Conservation (phyloP, 2,113 vertebrate species). For the Nematolebias whitei region DNA sequence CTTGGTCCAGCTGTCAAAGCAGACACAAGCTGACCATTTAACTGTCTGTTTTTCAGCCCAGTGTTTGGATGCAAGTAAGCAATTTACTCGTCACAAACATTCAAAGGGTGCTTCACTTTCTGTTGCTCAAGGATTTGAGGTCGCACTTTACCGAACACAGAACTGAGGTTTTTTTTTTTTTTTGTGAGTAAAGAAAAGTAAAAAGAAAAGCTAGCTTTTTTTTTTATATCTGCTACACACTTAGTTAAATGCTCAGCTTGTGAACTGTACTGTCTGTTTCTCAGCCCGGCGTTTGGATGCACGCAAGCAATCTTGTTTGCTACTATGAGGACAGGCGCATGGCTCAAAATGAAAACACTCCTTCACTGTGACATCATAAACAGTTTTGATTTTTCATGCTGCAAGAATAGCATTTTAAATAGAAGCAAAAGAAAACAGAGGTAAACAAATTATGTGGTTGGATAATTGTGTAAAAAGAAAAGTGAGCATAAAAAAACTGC, state of each 20-base stretch:
- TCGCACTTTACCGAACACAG: neutral
- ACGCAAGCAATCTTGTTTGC: constrained; percentile 11
- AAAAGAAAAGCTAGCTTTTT: neutral
- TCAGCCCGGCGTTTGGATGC: too few species aligned
- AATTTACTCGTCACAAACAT: constrained; percentile 2
- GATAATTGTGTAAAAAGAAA: constrained; percentile 43
- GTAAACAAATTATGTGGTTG: constrained; percentile 35
- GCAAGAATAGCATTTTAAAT: constrained; percentile 55
- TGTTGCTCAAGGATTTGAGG: constrained; percentile 2
- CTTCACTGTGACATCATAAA: constrained; percentile 56
- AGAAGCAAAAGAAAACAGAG: constrained; percentile 22
- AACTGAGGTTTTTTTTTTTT: neutral
- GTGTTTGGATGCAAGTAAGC: neutral
- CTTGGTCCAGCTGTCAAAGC: constrained; percentile 54
- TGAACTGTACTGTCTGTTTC: too few species aligned
- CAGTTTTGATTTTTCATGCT: constrained; percentile 40
- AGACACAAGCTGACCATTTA: constrained; percentile 70
- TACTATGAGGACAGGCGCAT: constrained; percentile 1
- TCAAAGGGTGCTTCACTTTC: constrained; percentile 2
- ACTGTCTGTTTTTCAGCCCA: constrained; percentile 53
- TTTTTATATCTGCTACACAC: neutral
- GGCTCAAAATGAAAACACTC: constrained; percentile 32
- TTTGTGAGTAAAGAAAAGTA: neutral
- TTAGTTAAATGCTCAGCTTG: too few species aligned
- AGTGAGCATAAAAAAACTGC: neutral